Percentiles rank a stretch among this genome's conserved stretches.
Conservation (phyloP, 2,797 vertebrate species). For the Chaetophractus vellerosus region DNA sequence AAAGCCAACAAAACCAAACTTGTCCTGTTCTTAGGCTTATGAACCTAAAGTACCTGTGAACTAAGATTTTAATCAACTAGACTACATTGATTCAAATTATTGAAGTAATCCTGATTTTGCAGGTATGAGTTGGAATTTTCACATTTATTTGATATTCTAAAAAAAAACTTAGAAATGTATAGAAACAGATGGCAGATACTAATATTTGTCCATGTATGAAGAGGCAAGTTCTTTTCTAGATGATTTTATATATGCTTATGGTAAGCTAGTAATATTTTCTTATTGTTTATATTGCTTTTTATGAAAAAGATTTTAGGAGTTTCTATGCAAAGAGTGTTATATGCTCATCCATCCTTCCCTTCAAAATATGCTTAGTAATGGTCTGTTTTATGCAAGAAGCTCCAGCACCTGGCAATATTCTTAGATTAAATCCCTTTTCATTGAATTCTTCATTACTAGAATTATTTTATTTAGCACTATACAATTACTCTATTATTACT, state of each 20-base stretch:
- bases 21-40: neutral
- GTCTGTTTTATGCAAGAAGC: slow-evolving; percentile 40
- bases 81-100: neutral
- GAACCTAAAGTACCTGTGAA: slow-evolving; percentile 55
- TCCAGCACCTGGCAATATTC: neutral
- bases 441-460: neutral
- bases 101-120: slow-evolving; percentile 82
- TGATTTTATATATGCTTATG: slow-evolving; percentile 73
- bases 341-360: slow-evolving; percentile 44
- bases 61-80: slow-evolving; percentile 8
- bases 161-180: slow-evolving; percentile 88
- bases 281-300: slow-evolving; percentile 67
- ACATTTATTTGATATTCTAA: slow-evolving; percentile 87
- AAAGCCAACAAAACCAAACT: neutral
- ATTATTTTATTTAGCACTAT: slow-evolving; percentile 8
- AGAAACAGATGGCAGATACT: slow-evolving; percentile 86
- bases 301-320: slow-evolving; percentile 25
- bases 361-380: slow-evolving; percentile 48
- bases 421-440: neutral
- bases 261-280: slow-evolving; percentile 72
- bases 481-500: neutral
- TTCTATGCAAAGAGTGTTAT: neutral
- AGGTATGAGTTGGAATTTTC: slow-evolving; percentile 86
- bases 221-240: slow-evolving; percentile 80
- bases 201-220: slow-evolving; percentile 78